Base-by-base conservation (phyloP, 2,888 invertebrate species). In the Pyrrhia umbra region DNA sequence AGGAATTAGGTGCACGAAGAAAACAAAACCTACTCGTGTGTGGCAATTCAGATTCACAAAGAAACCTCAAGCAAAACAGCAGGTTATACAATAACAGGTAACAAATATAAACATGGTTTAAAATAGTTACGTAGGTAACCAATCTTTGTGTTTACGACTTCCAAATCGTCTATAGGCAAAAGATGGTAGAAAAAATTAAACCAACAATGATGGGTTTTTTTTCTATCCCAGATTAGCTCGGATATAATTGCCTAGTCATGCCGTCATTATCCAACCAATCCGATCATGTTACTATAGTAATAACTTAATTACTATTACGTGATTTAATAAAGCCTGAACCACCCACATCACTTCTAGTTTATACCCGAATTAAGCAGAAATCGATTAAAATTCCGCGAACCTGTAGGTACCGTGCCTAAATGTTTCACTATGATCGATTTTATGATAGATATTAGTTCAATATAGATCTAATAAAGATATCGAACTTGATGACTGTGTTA, bases 401-500 rank as follows among this genome's bases (percentile, higher is more conserved):
- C 70, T 54, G 40, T 51, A 46, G 51, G 68, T 79, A 82, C 77
- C 76, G 76, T 80, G 70, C 66, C 76, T 68, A 70, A 81, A 79
- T 75, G 71, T 81, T 74, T 67, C 50, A 78, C 71, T 79, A 63
- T 75, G 74, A 80, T 71, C 74, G 68, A 68, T 57, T 66, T 77
- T 74, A 67, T 58, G 42, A 57, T 77, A 67, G 49, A 40, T 85
- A 87, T 88, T 89, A 84, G 84, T 85, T 83, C 69, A 85, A 87
- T 88, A 86, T 86, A 87, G 88, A 90, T 90, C 85, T 84, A 87
- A 90, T 91, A 90, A 90, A 92, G 89, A 91, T 92, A 91, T 86
- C 87, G 83, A 82, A 81, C 80, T 82, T 84, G 83, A 88, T 86
- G 81, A 85, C 84, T 83, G 66, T 81, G 85, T 88, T 89, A 91